These are phyloP conservation scores for Mycalesis mineus DNA, from an alignment of 2,888 invertebrate genomes.

Conservation along the genomic window DNA sequence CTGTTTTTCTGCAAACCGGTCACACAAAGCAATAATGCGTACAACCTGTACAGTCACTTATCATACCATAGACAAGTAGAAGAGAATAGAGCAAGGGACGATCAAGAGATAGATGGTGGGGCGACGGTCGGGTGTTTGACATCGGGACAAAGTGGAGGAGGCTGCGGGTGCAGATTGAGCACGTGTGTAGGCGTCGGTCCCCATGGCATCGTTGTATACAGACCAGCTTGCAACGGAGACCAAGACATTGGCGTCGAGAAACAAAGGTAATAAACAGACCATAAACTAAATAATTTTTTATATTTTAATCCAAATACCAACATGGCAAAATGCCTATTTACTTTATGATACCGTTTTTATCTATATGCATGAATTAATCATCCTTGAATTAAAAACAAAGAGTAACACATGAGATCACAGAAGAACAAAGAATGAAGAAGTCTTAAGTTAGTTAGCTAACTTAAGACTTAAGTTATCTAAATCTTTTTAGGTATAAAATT, in stretches of 20 bases:
- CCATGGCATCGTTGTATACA: conserved; percentile 86
- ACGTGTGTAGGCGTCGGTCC: conserved; percentile 88
- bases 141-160: conserved; percentile 60
- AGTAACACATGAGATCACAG: background rate
- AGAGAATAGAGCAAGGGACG: conserved; percentile 57
- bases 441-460: no score
- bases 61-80: conserved; percentile 80
- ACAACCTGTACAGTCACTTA: conserved; percentile 86
- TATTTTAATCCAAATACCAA: background rate
- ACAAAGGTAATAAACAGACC: conserved; percentile 65
- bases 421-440: background rate
- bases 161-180: conserved; percentile 70
- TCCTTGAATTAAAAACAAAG: background rate
- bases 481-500: background rate
- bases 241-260: conserved; percentile 81
- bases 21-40: conserved; percentile 80
- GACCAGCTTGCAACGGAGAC: conserved; percentile 71
- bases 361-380: background rate
- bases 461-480: background rate
- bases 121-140: conserved; percentile 69
- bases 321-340: background rate
- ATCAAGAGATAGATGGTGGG: conserved; percentile 66
- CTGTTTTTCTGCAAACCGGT: conserved; percentile 85
- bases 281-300: background rate
- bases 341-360: background rate